These are phyloP conservation scores for Mantis religiosa DNA, from an alignment of 2,888 invertebrate species.

Conservation along the genomic window DNA sequence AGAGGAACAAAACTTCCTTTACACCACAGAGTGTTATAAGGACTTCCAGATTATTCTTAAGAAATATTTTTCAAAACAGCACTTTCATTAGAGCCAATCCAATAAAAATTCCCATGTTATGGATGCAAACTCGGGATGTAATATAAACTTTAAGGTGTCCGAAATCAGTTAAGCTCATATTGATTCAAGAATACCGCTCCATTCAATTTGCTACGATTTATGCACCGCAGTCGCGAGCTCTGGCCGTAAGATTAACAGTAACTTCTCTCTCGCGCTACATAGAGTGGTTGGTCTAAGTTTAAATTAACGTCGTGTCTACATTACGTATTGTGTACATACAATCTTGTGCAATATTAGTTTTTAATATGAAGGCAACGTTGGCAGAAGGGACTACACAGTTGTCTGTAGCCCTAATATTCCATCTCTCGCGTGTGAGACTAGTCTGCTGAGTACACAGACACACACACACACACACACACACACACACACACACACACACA, in stretches of 20 bases:
- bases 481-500: too few species aligned
- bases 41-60: too few species aligned
- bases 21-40: too few species aligned
- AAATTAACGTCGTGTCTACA: conserved; percentile 3
- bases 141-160: too few species aligned
- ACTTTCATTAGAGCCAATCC: too few species aligned
- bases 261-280: background rate
- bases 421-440: background rate
- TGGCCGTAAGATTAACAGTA: background rate
- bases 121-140: too few species aligned
- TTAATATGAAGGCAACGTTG: background rate
- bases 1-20: too few species aligned
- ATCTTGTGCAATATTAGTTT: conserved; percentile 3
- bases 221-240: background rate
- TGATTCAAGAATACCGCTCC: background rate
- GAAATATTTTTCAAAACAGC: too few species aligned
- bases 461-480: too few species aligned
- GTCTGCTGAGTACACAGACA: background rate
- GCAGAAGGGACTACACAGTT: background rate
- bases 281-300: background rate
- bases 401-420: background rate
- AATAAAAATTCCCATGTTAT: too few species aligned
- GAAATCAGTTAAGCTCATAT: background rate
- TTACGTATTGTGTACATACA: conserved; percentile 1
- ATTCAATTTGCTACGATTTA: background rate